phyloP scores from a whole-genome alignment of 2,797 vertebrate genomes.

The Adrianichthys oophorus region DNA sequence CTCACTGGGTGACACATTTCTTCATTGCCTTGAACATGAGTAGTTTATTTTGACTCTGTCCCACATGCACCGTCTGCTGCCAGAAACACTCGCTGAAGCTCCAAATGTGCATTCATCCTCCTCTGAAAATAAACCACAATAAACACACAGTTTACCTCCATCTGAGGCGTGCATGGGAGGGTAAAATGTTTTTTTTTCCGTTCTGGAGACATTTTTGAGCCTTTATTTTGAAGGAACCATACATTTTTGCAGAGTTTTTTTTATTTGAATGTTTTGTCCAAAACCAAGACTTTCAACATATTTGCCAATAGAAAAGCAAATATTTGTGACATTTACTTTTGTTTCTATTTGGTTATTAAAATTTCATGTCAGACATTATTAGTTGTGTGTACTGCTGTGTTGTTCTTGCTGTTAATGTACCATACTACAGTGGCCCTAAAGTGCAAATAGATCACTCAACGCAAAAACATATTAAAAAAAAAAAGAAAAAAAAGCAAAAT shows the following conservation, averaged over 20 bases:
- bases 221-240: not conserved
- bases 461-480: no score
- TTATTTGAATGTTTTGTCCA: no score
- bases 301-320: not conserved
- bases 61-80: conserved; percentile 4
- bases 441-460: no score
- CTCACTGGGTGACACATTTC: conserved; percentile 2
- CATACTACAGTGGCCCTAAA: no score
- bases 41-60: conserved; percentile 11
- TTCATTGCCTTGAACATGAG: conserved; percentile 4
- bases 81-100: conserved; percentile 14
- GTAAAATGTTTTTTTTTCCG: not conserved
- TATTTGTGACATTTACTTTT: not conserved
- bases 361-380: not conserved
- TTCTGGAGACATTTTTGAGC: not conserved
- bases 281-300: not conserved
- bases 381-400: not conserved
- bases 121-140: conserved; percentile 6
- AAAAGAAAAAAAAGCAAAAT: no score
- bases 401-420: no score
- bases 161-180: not conserved
- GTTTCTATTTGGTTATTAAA: no score
- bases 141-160: conserved; percentile 4
- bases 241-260: not conserved
- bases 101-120: conserved; percentile 7